These are phyloP conservation scores for Microchrysa polita DNA, from an alignment of 2,888 invertebrate genomes.

Conservation along the genomic window DNA sequence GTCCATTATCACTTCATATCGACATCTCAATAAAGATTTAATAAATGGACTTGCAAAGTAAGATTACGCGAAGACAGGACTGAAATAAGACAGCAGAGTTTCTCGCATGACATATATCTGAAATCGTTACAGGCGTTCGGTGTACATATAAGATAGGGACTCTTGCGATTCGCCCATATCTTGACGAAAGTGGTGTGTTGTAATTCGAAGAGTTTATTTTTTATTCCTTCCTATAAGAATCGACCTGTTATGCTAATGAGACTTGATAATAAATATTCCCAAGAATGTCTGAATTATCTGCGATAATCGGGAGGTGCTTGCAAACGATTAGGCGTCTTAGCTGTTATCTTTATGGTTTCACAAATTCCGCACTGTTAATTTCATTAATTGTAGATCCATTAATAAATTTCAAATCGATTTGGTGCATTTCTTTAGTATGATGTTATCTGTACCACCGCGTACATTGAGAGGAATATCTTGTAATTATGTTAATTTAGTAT, in stretches of 20 bases:
- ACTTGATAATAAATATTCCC: slow-evolving; percentile 47
- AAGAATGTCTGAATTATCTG: slow-evolving; percentile 50
- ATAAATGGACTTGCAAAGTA: slow-evolving; percentile 20
- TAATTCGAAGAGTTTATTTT: neutral
- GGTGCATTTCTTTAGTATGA: slow-evolving; percentile 1
- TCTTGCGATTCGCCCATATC: neutral
- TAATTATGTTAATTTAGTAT: neutral
- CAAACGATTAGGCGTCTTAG: slow-evolving; percentile 40
- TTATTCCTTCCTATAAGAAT: too few species aligned
- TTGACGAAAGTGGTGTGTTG: neutral
- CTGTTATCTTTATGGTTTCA: slow-evolving; percentile 50
- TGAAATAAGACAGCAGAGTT: slow-evolving; percentile 40
- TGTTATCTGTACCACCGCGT: neutral
- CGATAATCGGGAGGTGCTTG: slow-evolving; percentile 47
- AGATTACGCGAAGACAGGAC: slow-evolving; percentile 35
- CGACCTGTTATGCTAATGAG: slow-evolving; percentile 48
- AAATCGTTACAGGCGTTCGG: slow-evolving; percentile 17
- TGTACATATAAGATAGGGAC: slow-evolving; percentile 10
- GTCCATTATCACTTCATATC: slow-evolving; percentile 28
- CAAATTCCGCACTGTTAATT: slow-evolving; percentile 50
- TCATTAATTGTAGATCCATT: slow-evolving; percentile 47
- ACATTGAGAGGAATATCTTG: slow-evolving; percentile 1
- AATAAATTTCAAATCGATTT: slow-evolving; percentile 39
- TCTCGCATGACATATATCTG: slow-evolving; percentile 34
- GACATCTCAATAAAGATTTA: slow-evolving; percentile 34